Percentiles rank a stretch among this genome's conserved stretches.
phyloP scores from a whole-genome alignment of 2,888 invertebrate species.

The Gonocerus acuteangulatus region DNA sequence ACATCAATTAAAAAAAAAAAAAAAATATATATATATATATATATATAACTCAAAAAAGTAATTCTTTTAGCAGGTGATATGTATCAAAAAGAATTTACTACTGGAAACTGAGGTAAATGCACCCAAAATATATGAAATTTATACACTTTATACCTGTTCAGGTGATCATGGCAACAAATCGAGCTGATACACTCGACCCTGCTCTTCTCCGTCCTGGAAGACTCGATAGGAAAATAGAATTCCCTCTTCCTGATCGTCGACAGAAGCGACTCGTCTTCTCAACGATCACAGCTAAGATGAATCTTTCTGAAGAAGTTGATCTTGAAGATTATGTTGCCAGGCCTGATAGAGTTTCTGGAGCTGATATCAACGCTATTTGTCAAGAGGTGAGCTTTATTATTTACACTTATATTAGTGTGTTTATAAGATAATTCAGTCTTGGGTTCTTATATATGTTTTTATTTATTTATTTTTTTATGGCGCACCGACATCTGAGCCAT shows the following conservation, averaged over 20 bases:
- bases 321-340: conserved; percentile 97
- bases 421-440: too few relatives aligned
- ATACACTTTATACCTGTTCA: too few relatives aligned
- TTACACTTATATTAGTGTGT: background rate
- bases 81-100: too few relatives aligned
- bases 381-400: conserved; percentile 61
- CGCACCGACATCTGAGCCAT: too few relatives aligned
- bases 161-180: conserved; percentile 50
- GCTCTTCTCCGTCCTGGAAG: conserved; percentile 90
- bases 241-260: conserved; percentile 87
- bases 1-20: too few relatives aligned
- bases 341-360: conserved; percentile 97
- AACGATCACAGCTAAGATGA: conserved; percentile 95
- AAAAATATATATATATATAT: too few relatives aligned
- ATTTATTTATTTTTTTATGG: too few relatives aligned
- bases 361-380: conserved; percentile 98
- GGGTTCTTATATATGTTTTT: too few relatives aligned
- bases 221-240: conserved; percentile 96
- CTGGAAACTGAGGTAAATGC: too few relatives aligned
- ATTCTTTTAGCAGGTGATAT: too few relatives aligned
- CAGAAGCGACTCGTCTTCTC: conserved; percentile 96
- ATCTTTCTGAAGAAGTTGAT: conserved; percentile 96
- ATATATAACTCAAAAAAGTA: too few relatives aligned
- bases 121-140: too few relatives aligned
- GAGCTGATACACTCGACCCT: conserved; percentile 98